Evolutionary conservation across 2,113 vertebrate genomes (phyloP), one percentile per base, ranked within the genome.

Genomic region (Nanger granti): DNA sequence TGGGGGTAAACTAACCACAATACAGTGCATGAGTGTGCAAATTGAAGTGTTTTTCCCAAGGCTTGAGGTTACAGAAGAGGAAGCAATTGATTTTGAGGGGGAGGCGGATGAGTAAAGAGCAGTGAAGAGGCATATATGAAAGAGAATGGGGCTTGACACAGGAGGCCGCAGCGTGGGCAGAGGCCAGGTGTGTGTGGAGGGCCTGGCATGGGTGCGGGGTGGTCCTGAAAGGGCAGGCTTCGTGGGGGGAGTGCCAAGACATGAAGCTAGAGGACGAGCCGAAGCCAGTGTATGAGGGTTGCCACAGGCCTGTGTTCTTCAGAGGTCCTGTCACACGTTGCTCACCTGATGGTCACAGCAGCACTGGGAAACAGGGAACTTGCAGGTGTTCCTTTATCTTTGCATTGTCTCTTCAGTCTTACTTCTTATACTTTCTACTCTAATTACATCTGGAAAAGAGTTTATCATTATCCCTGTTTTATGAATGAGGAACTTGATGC

Each of bases 31-130:
- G 55, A 80, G 8, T 34, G 41, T 83, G 62, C 47, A 87, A 4
- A 94, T 37, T 17, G 41, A 17, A 4, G 37, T 89, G 52, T 59
- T 86, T 89, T 90, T 73, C 37, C 64, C 64, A 59, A 54, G 41
- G 2, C 28, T 88, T 94, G 89, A 87, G n/a, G 91, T 87, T 92
- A 80, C 13, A 87, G 83, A 86, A 97, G n/a, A 94, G 52, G 85
- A 52, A 93, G 44, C 34, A 86, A 6, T 84, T 89, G 84, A 47
- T 88, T 93, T 91, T 29, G 54, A 8, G 41, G n/a, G 41, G 7
- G 5, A 64, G 29, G 29, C 41, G 29, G 41, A 7, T 54, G n/a
- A 24, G 82, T 69, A 60, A 79, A 91, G 28, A 55, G 76, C 34
- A 41, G 15, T 31, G 22, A 90, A 29, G 93, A 82, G 85, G 20